Conservation (phyloP, 2,888 invertebrate species). For the Tromatobia lineatoria region DNA sequence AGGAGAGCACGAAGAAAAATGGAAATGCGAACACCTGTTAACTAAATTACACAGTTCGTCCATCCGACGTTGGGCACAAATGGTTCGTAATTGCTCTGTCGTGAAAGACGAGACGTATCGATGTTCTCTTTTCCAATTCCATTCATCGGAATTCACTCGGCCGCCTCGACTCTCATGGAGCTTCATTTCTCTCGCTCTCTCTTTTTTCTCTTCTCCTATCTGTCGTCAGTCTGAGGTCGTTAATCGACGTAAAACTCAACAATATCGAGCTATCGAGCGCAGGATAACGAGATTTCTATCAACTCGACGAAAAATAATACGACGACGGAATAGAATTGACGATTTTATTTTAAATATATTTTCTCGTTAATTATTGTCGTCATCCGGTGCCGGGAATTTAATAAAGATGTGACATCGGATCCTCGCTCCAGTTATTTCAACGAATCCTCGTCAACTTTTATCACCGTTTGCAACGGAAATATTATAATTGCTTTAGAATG, state of each 20-base stretch:
- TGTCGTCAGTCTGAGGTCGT: conserved; percentile 8
- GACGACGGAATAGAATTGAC: not conserved
- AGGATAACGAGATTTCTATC: conserved; percentile 38
- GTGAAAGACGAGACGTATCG: conserved; percentile 64
- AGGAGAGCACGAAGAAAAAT: conserved; percentile 38
- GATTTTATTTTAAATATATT: conserved; percentile 1
- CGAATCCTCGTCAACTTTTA: not conserved
- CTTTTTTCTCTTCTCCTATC: not conserved
- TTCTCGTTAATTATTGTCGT: conserved; percentile 12
- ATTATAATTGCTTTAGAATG: not conserved
- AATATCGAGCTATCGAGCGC: conserved; percentile 6
- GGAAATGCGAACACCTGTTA: conserved; percentile 63
- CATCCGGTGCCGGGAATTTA: not conserved
- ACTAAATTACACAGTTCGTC: conserved; percentile 59
- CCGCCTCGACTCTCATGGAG: conserved; percentile 44
- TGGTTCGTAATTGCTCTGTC: conserved; percentile 57
- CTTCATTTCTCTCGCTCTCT: not conserved
- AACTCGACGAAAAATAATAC: conserved; percentile 29
- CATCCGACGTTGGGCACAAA: conserved; percentile 32
- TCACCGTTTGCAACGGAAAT: not conserved
- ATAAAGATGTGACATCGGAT: not conserved
- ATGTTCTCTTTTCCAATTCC: conserved; percentile 60
- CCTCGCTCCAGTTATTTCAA: not conserved
- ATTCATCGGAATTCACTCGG: conserved; percentile 61
- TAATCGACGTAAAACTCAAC: conserved; percentile 26